Percentiles rank a stretch among this genome's conserved stretches.
Evolutionary conservation across 2,113 vertebrate species (phyloP).

Genomic region (Diphyllodes magnificus): DNA sequence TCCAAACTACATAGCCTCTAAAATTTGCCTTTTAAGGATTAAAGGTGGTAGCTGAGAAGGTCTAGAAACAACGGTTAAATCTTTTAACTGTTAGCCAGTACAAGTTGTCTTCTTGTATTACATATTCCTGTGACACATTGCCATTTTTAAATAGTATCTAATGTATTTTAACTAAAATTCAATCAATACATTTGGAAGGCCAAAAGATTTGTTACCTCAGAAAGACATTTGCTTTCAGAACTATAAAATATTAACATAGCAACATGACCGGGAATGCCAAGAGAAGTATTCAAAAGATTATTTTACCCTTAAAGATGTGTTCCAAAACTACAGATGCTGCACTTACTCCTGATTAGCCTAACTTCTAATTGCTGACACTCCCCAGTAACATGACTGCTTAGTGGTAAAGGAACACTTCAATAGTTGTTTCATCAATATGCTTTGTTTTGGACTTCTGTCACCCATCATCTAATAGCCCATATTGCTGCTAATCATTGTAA

Average conservation of each 20-base stretch:
- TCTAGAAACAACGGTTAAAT: background rate
- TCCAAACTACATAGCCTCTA: background rate
- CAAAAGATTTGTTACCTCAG: background rate
- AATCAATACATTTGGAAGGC: background rate
- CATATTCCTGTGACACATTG: background rate
- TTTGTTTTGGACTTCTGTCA: background rate
- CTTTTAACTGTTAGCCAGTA: background rate
- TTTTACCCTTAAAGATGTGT: background rate
- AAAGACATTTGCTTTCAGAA: constrained; percentile 5
- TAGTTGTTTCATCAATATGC: background rate
- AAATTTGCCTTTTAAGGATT: background rate
- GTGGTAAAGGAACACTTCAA: background rate
- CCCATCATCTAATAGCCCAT: background rate
- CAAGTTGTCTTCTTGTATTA: background rate
- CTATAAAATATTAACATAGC: background rate
- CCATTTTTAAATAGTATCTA: background rate
- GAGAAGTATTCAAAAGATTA: background rate
- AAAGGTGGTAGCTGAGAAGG: background rate
- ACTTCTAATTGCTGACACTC: background rate
- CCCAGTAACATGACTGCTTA: background rate
- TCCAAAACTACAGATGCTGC: background rate
- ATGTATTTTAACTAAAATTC: background rate
- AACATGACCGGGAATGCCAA: background rate
- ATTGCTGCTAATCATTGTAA: background rate
- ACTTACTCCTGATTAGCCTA: background rate